phyloP scores from a whole-genome alignment of 2,797 vertebrate species.

The Premnoplex brunnescens region DNA sequence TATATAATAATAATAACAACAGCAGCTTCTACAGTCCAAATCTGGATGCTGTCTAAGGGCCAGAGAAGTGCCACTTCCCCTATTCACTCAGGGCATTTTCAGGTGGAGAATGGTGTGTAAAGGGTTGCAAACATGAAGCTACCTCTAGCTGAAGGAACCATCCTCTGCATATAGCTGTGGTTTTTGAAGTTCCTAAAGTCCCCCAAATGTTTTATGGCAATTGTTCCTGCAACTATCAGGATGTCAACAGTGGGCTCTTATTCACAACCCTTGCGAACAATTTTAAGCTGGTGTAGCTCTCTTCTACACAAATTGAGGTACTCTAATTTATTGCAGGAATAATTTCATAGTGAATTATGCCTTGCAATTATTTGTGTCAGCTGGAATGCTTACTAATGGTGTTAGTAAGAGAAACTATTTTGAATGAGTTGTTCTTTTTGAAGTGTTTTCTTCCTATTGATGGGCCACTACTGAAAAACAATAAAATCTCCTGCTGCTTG shows the following conservation, averaged over 20 bases:
- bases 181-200: not conserved
- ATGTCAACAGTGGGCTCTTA: not conserved
- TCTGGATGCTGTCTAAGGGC: not conserved
- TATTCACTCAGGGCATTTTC: not conserved
- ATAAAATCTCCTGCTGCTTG: not conserved
- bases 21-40: not conserved
- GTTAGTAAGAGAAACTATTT: not conserved
- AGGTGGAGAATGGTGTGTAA: not conserved
- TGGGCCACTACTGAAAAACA: not conserved
- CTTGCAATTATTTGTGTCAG: not conserved
- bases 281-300: not conserved
- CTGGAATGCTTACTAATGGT: not conserved
- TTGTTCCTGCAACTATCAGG: not conserved
- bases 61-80: not conserved
- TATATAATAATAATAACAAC: not conserved
- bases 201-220: not conserved
- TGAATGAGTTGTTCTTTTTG: not conserved
- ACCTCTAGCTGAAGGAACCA: not conserved
- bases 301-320: not conserved
- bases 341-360: not conserved
- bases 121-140: not conserved
- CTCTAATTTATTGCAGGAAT: not conserved
- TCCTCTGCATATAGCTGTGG: not conserved
- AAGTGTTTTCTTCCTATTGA: not conserved
- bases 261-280: not conserved